Evolutionary conservation across 2,113 vertebrate genomes (phyloP).

Genomic region (Elachura formosa): DNA sequence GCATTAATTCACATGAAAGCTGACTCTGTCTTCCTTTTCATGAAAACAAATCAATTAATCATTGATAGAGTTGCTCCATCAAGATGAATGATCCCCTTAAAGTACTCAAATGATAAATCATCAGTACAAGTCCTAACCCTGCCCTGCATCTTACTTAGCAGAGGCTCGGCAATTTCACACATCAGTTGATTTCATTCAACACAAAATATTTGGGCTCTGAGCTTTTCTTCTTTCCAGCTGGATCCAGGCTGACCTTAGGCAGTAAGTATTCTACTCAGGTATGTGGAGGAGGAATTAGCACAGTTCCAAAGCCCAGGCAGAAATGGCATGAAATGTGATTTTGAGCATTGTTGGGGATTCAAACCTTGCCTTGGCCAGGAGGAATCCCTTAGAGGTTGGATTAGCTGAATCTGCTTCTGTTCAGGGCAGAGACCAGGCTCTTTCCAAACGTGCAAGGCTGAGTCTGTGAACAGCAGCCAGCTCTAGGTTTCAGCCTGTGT

Average conservation of each 20-base stretch:
- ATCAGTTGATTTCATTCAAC: background rate
- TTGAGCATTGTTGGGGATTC: background rate
- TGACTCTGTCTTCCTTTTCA: background rate
- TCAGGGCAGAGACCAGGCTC: background rate
- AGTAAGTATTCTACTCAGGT: background rate
- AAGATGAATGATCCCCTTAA: background rate
- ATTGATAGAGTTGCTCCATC: background rate
- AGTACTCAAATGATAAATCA: background rate
- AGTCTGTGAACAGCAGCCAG: background rate
- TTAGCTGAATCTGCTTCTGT: background rate
- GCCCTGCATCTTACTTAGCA: background rate
- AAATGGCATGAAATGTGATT: background rate
- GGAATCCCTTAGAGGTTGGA: background rate
- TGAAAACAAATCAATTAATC: slow-evolving; percentile 7
- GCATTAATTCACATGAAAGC: background rate
- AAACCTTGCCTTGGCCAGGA: background rate
- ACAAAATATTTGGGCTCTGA: background rate
- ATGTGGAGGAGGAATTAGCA: background rate
- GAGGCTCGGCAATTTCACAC: background rate
- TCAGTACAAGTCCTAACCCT: background rate
- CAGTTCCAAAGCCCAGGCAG: background rate
- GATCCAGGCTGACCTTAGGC: background rate
- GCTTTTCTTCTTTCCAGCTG: background rate
- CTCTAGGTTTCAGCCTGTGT: background rate
- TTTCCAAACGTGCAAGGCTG: background rate